Evolutionary conservation across 2,797 vertebrate genomes (phyloP).

Genomic region (Arctocebus calabarensis): DNA sequence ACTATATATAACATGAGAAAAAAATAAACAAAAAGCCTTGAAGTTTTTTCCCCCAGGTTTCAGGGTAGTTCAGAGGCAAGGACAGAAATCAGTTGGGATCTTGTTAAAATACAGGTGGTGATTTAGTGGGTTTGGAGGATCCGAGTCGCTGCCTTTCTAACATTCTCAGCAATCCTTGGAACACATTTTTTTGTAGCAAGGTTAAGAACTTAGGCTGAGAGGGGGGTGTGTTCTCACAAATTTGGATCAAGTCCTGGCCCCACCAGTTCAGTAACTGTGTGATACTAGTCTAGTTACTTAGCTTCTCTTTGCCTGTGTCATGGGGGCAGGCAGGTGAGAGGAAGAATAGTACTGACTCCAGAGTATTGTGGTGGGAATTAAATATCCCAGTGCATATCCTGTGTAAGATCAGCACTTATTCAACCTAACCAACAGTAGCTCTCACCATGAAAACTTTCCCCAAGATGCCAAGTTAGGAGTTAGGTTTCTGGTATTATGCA

Average conservation of each 20-base stretch:
- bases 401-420: background rate
- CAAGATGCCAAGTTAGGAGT: background rate
- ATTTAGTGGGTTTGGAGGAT: background rate
- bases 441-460: background rate
- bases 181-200: background rate
- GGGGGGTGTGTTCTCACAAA: background rate
- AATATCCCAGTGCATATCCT: background rate
- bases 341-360: background rate
- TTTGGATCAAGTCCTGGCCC: background rate
- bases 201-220: background rate
- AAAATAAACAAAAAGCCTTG: background rate
- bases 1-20: background rate
- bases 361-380: background rate
- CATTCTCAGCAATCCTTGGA: background rate
- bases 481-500: background rate
- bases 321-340: background rate
- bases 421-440: background rate
- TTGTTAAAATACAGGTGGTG: background rate
- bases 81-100: background rate
- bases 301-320: background rate
- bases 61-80: background rate
- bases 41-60: background rate
- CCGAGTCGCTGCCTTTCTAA: background rate
- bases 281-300: background rate
- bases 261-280: background rate